phyloP scores from a whole-genome alignment of 2,113 vertebrate genomes.

The Mustela nigripes region DNA sequence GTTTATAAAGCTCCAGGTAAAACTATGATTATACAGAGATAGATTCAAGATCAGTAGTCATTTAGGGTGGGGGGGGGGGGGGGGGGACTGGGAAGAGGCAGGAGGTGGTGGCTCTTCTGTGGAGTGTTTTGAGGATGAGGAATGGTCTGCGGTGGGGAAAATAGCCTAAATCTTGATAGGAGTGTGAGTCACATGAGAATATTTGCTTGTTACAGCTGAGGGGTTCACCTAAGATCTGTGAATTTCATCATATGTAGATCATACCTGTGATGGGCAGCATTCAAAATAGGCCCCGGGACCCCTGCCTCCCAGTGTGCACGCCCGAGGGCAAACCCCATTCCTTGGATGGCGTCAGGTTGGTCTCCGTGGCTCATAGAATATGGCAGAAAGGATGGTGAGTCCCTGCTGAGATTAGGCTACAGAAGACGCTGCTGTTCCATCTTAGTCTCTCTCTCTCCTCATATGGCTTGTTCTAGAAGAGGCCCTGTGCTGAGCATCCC shows the following conservation, averaged over 20 bases:
- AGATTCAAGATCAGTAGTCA: neutral
- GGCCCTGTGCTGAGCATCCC: neutral
- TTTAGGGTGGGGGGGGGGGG: neutral
- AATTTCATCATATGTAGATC: neutral
- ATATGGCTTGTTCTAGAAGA: neutral
- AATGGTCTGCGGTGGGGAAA: neutral
- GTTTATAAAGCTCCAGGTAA: neutral
- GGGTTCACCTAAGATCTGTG: neutral
- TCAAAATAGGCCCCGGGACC: neutral
- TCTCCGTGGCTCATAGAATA: neutral
- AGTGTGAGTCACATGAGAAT: neutral
- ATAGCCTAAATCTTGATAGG: neutral
- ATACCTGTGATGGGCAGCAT: neutral
- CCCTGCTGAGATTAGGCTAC: neutral
- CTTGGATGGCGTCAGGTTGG: neutral
- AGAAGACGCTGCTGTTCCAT: neutral
- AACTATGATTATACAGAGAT: neutral
- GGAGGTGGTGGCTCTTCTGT: neutral
- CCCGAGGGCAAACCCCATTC: too few relatives aligned
- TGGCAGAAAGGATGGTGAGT: neutral
- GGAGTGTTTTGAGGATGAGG: neutral
- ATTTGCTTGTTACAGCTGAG: neutral
- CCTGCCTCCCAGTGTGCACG: neutral
- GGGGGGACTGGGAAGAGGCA: neutral
- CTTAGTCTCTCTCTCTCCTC: neutral